Evolutionary conservation across 2,113 vertebrate species (phyloP).

Genomic region (Alethe castanea): DNA sequence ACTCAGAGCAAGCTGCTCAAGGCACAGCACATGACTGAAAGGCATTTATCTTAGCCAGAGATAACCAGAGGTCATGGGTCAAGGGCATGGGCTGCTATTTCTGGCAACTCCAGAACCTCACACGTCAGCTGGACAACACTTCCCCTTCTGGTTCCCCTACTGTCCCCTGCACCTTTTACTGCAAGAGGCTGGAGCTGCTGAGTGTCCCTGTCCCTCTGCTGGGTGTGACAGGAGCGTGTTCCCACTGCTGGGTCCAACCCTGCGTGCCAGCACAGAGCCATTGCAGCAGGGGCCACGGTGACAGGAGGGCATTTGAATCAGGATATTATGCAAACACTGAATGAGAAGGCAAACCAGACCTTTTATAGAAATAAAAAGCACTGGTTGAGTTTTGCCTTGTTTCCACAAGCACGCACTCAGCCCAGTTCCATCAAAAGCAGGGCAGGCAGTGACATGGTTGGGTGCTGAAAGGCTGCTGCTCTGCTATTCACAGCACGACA

Average conservation of each 20-base stretch:
- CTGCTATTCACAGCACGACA: constrained; percentile 33
- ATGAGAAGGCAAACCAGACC: background rate
- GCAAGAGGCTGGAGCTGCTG: background rate
- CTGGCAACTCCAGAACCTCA: background rate
- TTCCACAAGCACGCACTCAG: background rate
- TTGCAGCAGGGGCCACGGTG: background rate
- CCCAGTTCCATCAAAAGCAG: constrained; percentile 8
- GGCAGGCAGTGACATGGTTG: constrained; percentile 3
- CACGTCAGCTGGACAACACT: background rate
- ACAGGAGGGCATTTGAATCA: background rate
- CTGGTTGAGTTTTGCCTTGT: background rate
- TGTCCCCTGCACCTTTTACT: background rate
- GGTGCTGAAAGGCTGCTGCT: constrained; percentile 52
- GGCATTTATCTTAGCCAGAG: background rate
- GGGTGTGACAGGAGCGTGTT: background rate
- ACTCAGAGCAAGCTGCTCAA: background rate
- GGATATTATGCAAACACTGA: background rate
- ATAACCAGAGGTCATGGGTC: background rate
- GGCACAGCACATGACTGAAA: background rate
- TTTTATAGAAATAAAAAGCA: background rate
- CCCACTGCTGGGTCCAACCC: background rate
- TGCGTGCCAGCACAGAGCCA: background rate
- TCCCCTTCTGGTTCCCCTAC: background rate
- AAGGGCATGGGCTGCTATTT: constrained; percentile 8
- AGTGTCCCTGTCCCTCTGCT: background rate